These are phyloP conservation scores for Antitype chi DNA, from an alignment of 2,888 invertebrate genomes.

Conservation along the genomic window DNA sequence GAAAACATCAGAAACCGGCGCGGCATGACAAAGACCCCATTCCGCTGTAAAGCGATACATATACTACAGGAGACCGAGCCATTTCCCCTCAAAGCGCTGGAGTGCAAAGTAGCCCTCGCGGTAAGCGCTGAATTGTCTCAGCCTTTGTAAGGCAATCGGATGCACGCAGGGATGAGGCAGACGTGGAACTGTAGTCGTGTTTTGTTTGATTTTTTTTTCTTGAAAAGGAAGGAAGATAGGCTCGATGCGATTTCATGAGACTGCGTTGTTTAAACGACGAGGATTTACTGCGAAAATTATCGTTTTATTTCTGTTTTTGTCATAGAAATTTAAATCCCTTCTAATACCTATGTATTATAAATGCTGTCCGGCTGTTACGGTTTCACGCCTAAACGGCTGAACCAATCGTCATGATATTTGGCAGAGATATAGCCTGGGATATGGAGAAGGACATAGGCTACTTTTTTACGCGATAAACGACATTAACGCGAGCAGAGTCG, in stretches of 20 bases:
- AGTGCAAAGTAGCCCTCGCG: conserved; percentile 51
- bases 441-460: too few species aligned
- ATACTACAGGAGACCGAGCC: conserved; percentile 32
- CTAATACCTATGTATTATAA: too few species aligned
- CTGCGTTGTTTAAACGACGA: background rate
- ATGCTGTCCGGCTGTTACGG: too few species aligned
- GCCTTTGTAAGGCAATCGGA: conserved; percentile 57
- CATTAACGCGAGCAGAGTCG: too few species aligned
- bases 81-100: conserved; percentile 52
- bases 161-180: conserved; percentile 28
- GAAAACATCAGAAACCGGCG: conserved; percentile 28
- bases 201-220: conserved; percentile 21
- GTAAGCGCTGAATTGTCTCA: conserved; percentile 55
- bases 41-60: conserved; percentile 26
- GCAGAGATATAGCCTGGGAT: too few species aligned
- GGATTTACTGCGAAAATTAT: background rate
- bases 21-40: conserved; percentile 13
- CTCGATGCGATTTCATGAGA: background rate
- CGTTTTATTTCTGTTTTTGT: background rate
- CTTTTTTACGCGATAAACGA: too few species aligned
- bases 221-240: background rate
- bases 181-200: conserved; percentile 9
- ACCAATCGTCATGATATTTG: too few species aligned
- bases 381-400: too few species aligned
- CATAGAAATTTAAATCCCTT: too few species aligned